Percentiles rank a stretch among this genome's conserved stretches.
Conservation (phyloP, 2,888 invertebrate species). For the Papilio protenor region DNA sequence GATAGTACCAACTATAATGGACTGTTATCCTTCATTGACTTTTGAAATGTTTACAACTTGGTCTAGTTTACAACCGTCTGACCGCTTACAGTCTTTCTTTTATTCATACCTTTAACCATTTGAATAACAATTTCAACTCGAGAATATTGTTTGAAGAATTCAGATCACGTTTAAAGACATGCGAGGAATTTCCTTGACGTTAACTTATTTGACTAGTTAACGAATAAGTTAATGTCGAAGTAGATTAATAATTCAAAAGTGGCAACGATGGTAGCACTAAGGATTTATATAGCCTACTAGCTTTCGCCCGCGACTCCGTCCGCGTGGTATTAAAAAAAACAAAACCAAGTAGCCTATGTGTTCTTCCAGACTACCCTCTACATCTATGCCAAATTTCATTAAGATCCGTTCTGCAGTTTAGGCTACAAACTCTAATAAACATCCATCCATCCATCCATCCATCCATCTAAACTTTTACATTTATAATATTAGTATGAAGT, state of each 20-base stretch:
- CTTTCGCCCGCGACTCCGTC: too few relatives aligned
- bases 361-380: too few relatives aligned
- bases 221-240: not conserved
- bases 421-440: not conserved
- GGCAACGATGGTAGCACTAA: not conserved
- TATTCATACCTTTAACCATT: conserved; percentile 30
- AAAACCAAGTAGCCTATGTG: too few relatives aligned
- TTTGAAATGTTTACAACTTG: conserved; percentile 7
- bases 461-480: too few relatives aligned
- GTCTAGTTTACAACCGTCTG: conserved; percentile 6
- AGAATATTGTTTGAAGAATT: conserved; percentile 20
- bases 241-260: conserved; percentile 8
- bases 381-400: too few relatives aligned
- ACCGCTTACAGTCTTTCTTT: conserved; percentile 31
- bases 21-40: not conserved
- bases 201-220: conserved; percentile 12
- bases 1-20: not conserved
- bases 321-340: too few relatives aligned
- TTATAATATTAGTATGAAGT: too few relatives aligned
- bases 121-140: conserved; percentile 31
- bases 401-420: not conserved
- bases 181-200: conserved; percentile 25
- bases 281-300: too few relatives aligned
- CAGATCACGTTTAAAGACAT: conserved; percentile 32
- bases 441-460: too few relatives aligned